Evolutionary conservation across 2,797 vertebrate genomes (phyloP), one percentile per base, ranked within the genome.

Genomic region (Hydrolagus colliei): DNA sequence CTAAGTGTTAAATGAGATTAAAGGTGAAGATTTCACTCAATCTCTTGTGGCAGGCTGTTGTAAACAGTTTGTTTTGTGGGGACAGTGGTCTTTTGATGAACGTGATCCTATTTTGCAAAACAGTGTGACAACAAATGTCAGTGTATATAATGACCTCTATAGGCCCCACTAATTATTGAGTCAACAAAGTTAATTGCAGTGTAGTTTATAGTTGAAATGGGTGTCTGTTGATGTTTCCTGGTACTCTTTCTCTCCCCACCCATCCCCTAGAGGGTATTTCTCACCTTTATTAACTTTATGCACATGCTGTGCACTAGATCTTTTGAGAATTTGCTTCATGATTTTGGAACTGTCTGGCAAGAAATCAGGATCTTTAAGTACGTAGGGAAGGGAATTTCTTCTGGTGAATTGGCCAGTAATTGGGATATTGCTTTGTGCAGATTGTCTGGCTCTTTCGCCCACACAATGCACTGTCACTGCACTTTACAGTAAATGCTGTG

Each of bases 171-270:
- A 84, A 80, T 68, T 84, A 63, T 65, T 84, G 65, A 41, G 79
- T 84, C 79, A 68, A 84, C 79, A 84, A 71, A 77, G 75, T 77
- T 77, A 77, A 71, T 84, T 16, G 65, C 20, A 8, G 13, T 68
- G 16, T 84, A 52, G 35, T 84, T 71, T 84, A 35, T 11, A 11
- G 27, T 84, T 63, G 65, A 6, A 35, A 41, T 35, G 78, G 62
- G 18, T 4, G 67, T 12, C 9, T 41, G 61, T 22, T 80, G 9
- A 20, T 18, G 10, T 71, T 84, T 41, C 22, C n/a, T 61, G 63
- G 11, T 4, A 22, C 41, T 52, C 41, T 3, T 52, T 52, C 41
- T 52, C 41, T 52, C 41, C 2, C 3, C 41, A 3, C 41, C 41
- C 41, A 3, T 6, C 41, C 41, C 41, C 6, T 52, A 52, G 41